These are phyloP conservation scores for Chrysodeixis includens DNA, from an alignment of 2,888 invertebrate species.

Conservation along the genomic window DNA sequence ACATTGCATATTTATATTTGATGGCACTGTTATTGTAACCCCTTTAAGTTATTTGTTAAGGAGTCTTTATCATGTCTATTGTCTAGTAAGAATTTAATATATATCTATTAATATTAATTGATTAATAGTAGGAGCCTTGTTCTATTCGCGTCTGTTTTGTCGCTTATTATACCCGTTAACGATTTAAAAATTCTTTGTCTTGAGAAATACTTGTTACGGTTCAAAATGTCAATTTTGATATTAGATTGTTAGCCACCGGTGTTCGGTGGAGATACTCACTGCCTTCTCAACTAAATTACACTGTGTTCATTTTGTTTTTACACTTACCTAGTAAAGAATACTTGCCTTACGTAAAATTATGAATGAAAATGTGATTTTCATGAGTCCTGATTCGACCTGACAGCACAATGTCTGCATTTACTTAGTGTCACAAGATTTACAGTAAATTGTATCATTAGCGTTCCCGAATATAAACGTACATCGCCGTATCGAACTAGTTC, in stretches of 20 bases:
- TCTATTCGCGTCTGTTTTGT: slow-evolving; percentile 82
- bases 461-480: slow-evolving; percentile 25
- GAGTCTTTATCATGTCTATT: slow-evolving; percentile 88
- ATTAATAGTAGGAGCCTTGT: slow-evolving; percentile 84
- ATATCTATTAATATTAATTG: slow-evolving; percentile 79
- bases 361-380: slow-evolving; percentile 72
- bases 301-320: slow-evolving; percentile 80
- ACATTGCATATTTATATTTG: slow-evolving; percentile 84
- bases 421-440: slow-evolving; percentile 67
- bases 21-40: slow-evolving; percentile 86
- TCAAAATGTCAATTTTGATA: slow-evolving; percentile 69
- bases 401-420: slow-evolving; percentile 82
- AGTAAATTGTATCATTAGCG: slow-evolving; percentile 38
- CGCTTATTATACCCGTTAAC: slow-evolving; percentile 81
- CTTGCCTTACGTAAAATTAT: slow-evolving; percentile 73
- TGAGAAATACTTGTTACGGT: slow-evolving; percentile 73
- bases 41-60: slow-evolving; percentile 88
- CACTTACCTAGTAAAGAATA: slow-evolving; percentile 65
- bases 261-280: slow-evolving; percentile 76
- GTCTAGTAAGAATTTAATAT: slow-evolving; percentile 88
- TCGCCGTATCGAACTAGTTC: slow-evolving; percentile 42
- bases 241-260: slow-evolving; percentile 71
- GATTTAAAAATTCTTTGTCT: slow-evolving; percentile 73
- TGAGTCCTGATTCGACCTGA: slow-evolving; percentile 58
- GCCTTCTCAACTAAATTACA: slow-evolving; percentile 76